phyloP scores from a whole-genome alignment of 2,797 vertebrate genomes.

The Rhinatrema bivittatum region DNA sequence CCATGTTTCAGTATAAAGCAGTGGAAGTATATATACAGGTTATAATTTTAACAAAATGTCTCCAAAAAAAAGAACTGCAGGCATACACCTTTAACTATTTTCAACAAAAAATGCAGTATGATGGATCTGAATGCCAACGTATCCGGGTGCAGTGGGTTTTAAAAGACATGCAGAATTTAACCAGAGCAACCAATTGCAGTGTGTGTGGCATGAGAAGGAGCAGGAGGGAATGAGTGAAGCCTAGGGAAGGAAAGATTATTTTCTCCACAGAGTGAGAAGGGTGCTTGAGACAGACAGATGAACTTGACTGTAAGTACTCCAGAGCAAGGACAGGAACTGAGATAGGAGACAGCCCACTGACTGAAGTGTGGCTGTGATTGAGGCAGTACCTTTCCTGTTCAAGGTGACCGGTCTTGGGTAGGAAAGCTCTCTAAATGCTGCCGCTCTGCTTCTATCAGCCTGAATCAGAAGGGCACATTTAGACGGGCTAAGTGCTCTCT shows the following conservation, averaged over 20 bases:
- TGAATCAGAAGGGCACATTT: slow-evolving; percentile 22
- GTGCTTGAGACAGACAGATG: slow-evolving; percentile 62
- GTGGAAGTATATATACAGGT: no score
- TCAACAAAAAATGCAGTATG: no score
- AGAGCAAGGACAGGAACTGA: slow-evolving; percentile 58
- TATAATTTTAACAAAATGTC: no score
- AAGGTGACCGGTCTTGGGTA: slow-evolving; percentile 54
- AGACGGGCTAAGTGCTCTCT: slow-evolving; percentile 42
- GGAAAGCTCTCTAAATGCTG: slow-evolving; percentile 25
- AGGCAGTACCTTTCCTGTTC: slow-evolving; percentile 47
- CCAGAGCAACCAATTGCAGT: no score
- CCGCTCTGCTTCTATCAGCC: slow-evolving; percentile 25
- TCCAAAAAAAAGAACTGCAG: no score
- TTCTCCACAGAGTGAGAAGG: slow-evolving; percentile 41
- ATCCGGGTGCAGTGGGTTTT: no score
- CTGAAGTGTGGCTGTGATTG: slow-evolving; percentile 64
- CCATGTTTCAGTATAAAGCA: no score
- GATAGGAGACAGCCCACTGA: slow-evolving; percentile 59
- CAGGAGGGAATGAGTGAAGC: background rate
- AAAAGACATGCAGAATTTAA: no score
- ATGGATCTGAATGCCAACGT: no score
- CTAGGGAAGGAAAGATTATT: slow-evolving; percentile 39
- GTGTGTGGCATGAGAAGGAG: slow-evolving; percentile 32
- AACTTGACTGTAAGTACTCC: slow-evolving; percentile 68
- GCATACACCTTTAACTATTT: no score